phyloP scores from a whole-genome alignment of 2,888 invertebrate genomes.

The Oligia fasciuncula region DNA sequence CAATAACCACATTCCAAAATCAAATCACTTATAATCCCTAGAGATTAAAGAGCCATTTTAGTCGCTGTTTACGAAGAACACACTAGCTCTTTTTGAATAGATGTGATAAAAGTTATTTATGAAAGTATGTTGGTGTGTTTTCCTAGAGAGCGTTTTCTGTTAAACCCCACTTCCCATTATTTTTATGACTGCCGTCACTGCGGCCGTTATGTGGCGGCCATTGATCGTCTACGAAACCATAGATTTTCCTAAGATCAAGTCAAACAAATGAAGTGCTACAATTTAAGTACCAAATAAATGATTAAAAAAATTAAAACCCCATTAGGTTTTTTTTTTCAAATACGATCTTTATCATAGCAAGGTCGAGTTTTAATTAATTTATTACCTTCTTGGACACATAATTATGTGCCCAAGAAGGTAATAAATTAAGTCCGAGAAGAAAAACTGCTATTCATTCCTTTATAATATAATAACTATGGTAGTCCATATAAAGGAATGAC shows the following conservation, averaged over 20 bases:
- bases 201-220: neutral
- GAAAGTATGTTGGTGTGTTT: neutral
- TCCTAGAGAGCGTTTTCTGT: neutral
- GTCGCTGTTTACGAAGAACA: no score
- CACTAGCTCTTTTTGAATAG: no score
- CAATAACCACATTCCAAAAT: no score
- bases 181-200: neutral
- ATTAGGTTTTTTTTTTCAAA: neutral
- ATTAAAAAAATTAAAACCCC: constrained; percentile 5
- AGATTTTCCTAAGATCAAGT: neutral
- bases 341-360: constrained; percentile 12
- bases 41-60: no score
- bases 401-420: no score
- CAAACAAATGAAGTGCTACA: neutral
- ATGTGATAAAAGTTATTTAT: neutral
- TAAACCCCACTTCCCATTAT: neutral
- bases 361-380: constrained; percentile 30
- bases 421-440: no score
- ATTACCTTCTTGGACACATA: constrained; percentile 8
- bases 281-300: neutral
- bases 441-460: no score
- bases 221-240: neutral
- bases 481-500: neutral
- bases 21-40: no score
- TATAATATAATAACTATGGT: no score